phyloP scores from a whole-genome alignment of 30 jellyfish, hydroid and myxozoan species.

The Calvadosia cruxmelitensis region DNA sequence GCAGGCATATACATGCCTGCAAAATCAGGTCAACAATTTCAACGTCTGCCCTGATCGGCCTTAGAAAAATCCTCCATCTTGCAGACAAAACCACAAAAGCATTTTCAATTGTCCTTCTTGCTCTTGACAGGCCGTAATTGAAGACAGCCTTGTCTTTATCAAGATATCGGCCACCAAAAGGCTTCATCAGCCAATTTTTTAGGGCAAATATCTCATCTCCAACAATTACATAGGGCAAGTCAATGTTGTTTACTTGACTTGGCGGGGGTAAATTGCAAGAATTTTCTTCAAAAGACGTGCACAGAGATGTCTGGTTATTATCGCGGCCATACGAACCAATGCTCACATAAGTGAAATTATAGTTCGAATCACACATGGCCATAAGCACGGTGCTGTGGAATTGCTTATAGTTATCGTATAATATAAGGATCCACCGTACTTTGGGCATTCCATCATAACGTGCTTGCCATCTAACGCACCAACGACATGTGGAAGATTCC shows the following conservation, averaged over 20 bases:
- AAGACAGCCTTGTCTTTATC: slow-evolving; percentile 15
- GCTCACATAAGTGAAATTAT: slow-evolving; percentile 42
- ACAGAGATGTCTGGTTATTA: slow-evolving; percentile 22
- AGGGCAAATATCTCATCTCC: slow-evolving; percentile 37
- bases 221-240: slow-evolving; percentile 28
- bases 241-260: neutral
- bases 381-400: slow-evolving; percentile 21
- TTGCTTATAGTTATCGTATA: slow-evolving; percentile 24
- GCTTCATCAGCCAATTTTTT: slow-evolving; percentile 43
- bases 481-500: slow-evolving; percentile 49
- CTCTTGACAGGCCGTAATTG: slow-evolving; percentile 31
- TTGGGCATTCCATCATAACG: slow-evolving; percentile 37
- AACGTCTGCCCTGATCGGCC: slow-evolving; percentile 46
- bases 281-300: slow-evolving; percentile 9
- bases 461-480: slow-evolving; percentile 61
- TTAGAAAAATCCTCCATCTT: slow-evolving; percentile 44
- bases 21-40: slow-evolving; percentile 30
- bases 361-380: slow-evolving; percentile 58
- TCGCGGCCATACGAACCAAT: slow-evolving; percentile 45
- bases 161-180: slow-evolving; percentile 32
- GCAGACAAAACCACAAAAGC: slow-evolving; percentile 35
- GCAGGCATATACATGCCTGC: slow-evolving; percentile 47
- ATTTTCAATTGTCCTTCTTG: slow-evolving; percentile 44
- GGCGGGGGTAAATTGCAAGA: slow-evolving; percentile 6
- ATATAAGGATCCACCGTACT: slow-evolving; percentile 21